Percentiles rank a stretch among this genome's conserved stretches.
Conservation (phyloP, 2,888 invertebrate genomes). For the Pristionchus exspectatus region DNA sequence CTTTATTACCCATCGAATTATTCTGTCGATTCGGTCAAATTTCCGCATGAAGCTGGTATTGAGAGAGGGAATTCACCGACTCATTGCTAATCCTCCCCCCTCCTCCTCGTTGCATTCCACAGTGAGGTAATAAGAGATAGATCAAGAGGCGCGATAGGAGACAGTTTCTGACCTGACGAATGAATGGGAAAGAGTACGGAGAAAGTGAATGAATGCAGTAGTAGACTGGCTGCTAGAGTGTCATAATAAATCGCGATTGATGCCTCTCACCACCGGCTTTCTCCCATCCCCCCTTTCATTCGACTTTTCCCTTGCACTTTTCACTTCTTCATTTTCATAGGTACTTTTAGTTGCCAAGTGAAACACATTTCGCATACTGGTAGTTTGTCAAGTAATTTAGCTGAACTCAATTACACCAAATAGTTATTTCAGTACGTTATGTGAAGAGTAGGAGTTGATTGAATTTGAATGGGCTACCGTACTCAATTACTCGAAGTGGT, state of each 20-base stretch:
- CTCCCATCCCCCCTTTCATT: background rate
- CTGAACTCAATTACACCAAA: no score
- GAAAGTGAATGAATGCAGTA: constrained; percentile 24
- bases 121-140: constrained; percentile 37
- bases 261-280: background rate
- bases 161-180: constrained; percentile 6
- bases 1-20: constrained; percentile 6
- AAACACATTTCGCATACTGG: background rate
- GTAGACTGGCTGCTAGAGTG: background rate
- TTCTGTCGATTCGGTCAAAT: background rate
- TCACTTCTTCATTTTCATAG: background rate
- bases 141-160: constrained; percentile 6
- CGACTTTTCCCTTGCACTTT: constrained; percentile 30
- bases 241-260: constrained; percentile 50
- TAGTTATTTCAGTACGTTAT: no score
- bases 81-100: constrained; percentile 1
- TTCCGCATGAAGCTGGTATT: constrained; percentile 25
- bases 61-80: constrained; percentile 19
- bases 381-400: no score
- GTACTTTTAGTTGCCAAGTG: background rate
- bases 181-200: background rate
- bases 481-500: background rate
- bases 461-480: background rate
- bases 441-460: no score
- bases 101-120: background rate